Conservation (phyloP, 2,797 vertebrate genomes). For the Helicolenus hilgendorfi region DNA sequence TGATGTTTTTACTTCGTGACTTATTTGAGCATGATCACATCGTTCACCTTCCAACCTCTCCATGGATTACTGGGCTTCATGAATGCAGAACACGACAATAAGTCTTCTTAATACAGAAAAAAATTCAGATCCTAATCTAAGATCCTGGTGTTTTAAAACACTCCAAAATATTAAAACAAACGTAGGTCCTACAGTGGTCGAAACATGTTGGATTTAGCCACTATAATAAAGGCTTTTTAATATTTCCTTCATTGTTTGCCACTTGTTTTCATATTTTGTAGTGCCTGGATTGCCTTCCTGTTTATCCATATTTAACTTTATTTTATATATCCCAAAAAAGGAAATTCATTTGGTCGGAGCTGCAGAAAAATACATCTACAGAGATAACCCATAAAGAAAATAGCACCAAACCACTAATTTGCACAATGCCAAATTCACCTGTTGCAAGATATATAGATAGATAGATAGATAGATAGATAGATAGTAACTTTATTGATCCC, state of each 20-base stretch:
- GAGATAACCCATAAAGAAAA: background rate
- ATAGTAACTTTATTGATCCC: no score
- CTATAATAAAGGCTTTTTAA: no score
- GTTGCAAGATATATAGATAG: background rate
- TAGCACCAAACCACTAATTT: background rate
- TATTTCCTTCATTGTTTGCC: no score
- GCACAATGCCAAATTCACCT: background rate
- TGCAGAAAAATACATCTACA: background rate
- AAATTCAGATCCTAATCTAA: background rate
- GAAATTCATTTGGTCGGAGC: background rate
- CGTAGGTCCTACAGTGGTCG: no score
- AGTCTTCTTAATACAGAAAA: background rate
- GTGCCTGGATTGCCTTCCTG: no score
- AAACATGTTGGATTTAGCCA: no score
- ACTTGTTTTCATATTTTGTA: no score
- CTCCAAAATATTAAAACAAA: no score
- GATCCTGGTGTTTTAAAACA: background rate
- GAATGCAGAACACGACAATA: background rate
- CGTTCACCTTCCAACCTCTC: background rate
- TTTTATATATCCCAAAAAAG: background rate
- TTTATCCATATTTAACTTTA: background rate
- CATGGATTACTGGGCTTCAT: background rate
- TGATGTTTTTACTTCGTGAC: background rate
- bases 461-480: no score
- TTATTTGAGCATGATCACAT: slow-evolving; percentile 13